Evolutionary conservation across 2,888 invertebrate species (phyloP), one percentile per base, ranked within the genome.

Genomic region (Pristionchus entomophagus): DNA sequence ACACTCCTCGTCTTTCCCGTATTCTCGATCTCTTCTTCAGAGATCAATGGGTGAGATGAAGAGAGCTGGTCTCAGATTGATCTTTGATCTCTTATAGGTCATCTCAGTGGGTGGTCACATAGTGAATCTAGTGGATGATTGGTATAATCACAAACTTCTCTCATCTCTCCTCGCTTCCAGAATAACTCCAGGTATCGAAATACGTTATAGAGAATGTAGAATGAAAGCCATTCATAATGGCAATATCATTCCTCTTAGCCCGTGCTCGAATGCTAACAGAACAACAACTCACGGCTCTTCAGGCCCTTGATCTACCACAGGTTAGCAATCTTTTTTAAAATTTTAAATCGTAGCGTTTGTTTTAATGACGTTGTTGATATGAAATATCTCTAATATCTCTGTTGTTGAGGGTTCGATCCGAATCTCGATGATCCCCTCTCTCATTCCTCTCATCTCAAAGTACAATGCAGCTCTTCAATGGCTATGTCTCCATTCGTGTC

Each of bases 11-110:
- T 6, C 73, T 85, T 17, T 73, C 85, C n/a, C 73, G 85, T 17
- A 85, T 85, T 14, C 77, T 85, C 29, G 85, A 85, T 56, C 56
- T 85, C 17, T 85, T 85, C 85, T 85, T 85, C 56, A 73, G 85
- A 49, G 85, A 85, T 53, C 85, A 85, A 77, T 85, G 85, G 85
- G 85, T 85, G 38, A 26, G 73, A 22, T 32, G 22, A 41, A 41
- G 22, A 45, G 45, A 45, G n/a, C n/a, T n/a, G n/a, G n/a, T 65
- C 26, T 38, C 26, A 38, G 82, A 51, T 51, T 51, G 51, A 80
- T 80, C 32, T 80, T 80, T 82, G 56, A 82, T 82, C 59, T 82
- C 26, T 41, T n/a, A n/a, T 41, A 85, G 85, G 85, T 77, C 12
- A 73, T 85, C n/a, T 73, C 73, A 35, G 56, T 85, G n/a, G 56